Evolutionary conservation across 2,888 invertebrate genomes (phyloP).

Genomic region (Embidobia sp.): DNA sequence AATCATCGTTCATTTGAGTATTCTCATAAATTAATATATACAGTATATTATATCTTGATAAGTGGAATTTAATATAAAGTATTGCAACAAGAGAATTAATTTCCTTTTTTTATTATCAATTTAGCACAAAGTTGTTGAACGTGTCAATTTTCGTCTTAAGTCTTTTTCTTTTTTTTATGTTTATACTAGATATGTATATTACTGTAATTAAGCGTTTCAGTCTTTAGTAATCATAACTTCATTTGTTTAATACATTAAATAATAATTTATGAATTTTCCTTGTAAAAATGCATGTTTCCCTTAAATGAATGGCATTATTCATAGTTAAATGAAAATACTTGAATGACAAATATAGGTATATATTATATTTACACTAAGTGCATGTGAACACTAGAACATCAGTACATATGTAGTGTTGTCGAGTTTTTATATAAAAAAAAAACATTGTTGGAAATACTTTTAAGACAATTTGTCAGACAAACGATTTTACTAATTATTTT

Average conservation of each 20-base stretch:
- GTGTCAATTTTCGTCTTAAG: not conserved
- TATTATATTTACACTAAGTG: conserved; percentile 2
- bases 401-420: conserved; percentile 1
- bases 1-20: conserved; percentile 12
- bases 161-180: conserved; percentile 17
- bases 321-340: conserved; percentile 1
- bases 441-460: conserved; percentile 22
- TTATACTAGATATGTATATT: conserved; percentile 37
- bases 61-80: conserved; percentile 11
- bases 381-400: conserved; percentile 8
- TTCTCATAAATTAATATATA: conserved; percentile 8
- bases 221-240: not conserved
- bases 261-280: conserved; percentile 5
- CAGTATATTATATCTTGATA: not conserved
- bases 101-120: not conserved
- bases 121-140: not conserved
- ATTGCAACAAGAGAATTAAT: conserved; percentile 1
- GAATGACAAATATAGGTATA: conserved; percentile 3
- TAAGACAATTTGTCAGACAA: conserved; percentile 18
- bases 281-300: conserved; percentile 21
- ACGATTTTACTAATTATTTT: conserved; percentile 7
- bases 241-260: not conserved
- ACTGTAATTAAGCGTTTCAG: conserved; percentile 26
- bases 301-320: conserved; percentile 49
- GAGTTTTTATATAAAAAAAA: conserved; percentile 25